phyloP scores from a whole-genome alignment of 2,888 invertebrate species.

The Lapara coniferarum region DNA sequence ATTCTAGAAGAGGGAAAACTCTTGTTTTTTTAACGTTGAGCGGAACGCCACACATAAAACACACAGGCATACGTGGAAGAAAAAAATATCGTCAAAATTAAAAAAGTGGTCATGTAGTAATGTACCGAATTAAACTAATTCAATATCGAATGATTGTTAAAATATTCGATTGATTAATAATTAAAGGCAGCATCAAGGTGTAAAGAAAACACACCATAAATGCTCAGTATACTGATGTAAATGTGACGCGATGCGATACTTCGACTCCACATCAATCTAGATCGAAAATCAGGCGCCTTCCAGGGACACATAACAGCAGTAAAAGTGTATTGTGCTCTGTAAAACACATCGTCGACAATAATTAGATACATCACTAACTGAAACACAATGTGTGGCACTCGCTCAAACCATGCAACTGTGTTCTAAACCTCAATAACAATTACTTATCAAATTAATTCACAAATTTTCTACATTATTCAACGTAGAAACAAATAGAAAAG shows the following conservation, averaged over 20 bases:
- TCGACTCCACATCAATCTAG: too few species aligned
- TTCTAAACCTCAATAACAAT: constrained; percentile 25
- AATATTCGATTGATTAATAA: background rate
- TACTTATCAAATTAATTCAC: constrained; percentile 12
- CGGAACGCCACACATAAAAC: constrained; percentile 8
- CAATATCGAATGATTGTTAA: background rate
- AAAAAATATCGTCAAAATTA: background rate
- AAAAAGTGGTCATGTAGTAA: background rate
- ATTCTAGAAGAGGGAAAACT: constrained; percentile 17
- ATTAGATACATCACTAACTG: background rate
- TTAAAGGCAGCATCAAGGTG: too few species aligned
- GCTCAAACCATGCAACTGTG: constrained; percentile 20
- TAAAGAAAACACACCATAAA: too few species aligned
- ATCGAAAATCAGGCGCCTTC: too few species aligned
- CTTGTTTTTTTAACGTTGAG: background rate
- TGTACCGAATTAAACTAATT: background rate
- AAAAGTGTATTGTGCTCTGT: too few species aligned
- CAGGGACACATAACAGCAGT: too few species aligned
- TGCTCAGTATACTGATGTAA: too few species aligned
- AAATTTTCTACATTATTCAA: constrained; percentile 32
- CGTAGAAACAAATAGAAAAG: constrained; percentile 15
- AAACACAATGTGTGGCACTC: constrained; percentile 1
- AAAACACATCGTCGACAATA: background rate
- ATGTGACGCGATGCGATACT: too few species aligned
- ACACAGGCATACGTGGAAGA: background rate